phyloP scores from a whole-genome alignment of 2,888 invertebrate species.

The Hermaeophaga mercurialis region DNA sequence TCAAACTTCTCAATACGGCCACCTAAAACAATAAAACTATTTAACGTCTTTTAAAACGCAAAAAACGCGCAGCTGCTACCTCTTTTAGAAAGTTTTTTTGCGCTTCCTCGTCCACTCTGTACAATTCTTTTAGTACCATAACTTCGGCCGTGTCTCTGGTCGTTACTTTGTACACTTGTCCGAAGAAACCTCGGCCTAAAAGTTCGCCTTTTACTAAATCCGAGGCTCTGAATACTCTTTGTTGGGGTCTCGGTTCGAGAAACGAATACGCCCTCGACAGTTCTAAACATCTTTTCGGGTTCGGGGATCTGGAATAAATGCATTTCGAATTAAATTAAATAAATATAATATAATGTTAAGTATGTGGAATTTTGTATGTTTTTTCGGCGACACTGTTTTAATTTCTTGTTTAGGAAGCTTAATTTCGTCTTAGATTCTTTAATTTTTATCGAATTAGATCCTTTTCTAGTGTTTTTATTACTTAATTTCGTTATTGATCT shows the following conservation, averaged over 20 bases:
- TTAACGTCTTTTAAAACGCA: too few relatives aligned
- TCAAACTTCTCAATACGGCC: constrained; percentile 85
- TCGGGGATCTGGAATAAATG: constrained; percentile 51
- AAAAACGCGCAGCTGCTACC: too few relatives aligned
- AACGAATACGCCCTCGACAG: constrained; percentile 88
- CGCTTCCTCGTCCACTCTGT: constrained; percentile 91
- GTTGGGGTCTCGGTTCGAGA: constrained; percentile 67
- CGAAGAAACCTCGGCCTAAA: constrained; percentile 92
- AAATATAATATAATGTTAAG: too few relatives aligned
- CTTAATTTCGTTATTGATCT: too few relatives aligned
- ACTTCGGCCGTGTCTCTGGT: constrained; percentile 89
- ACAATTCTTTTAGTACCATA: constrained; percentile 92
- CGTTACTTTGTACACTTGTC: constrained; percentile 89
- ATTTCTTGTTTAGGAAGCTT: too few relatives aligned
- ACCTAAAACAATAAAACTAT: constrained; percentile 62
- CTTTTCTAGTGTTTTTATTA: too few relatives aligned
- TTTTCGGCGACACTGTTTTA: too few relatives aligned
- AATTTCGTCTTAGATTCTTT: too few relatives aligned
- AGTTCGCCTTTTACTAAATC: constrained; percentile 89
- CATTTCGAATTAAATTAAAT: too few relatives aligned
- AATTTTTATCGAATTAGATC: too few relatives aligned
- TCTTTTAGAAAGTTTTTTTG: constrained; percentile 94
- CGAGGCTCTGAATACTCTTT: constrained; percentile 87
- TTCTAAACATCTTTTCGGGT: constrained; percentile 61
- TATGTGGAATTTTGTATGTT: too few relatives aligned